Base-by-base conservation (phyloP, 2,888 invertebrate species). In the Zygaena filipendulae region DNA sequence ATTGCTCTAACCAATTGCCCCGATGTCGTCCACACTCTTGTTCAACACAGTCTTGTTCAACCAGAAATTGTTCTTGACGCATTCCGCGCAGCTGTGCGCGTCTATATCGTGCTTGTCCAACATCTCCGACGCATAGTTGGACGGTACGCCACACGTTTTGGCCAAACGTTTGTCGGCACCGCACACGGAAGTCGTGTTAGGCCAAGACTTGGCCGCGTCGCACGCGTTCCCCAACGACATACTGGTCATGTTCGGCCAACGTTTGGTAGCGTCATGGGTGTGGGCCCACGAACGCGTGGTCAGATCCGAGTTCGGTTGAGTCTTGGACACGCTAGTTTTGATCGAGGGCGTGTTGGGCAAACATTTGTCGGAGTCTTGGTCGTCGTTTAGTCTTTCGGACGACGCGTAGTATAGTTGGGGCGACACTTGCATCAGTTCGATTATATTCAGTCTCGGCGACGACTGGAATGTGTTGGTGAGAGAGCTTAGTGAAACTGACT, bases 401-500 rank as follows among this genome's bases (percentile, higher is more conserved):
- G 53, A 47, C 0, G 42, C 29, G 9, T 48, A 51, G 14, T 40
- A 14, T 5, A 30, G 49, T 2, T 43, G 35, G n/a, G n/a, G n/a
- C n/a, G n/a, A 23, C 7, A 60, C 42, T 55, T 64, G 67, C 49
- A 57, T 49, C 2, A 66, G 13, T 25, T 67, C 63, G 28, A 66
- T 66, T 27, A 60, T 48, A 10, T 66, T 61, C 0, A 35, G 3
- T 31, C 48, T 44, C 14, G 44, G 39, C 0, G 41, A 34, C 0
- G 28, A 30, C 57, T 64, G 57, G 0, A 50, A 52, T 22, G 20
- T 11, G 22, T 20, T n/a, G n/a, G n/a, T n/a, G n/a, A n/a, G n/a
- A n/a, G n/a, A n/a, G n/a, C n/a, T n/a, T n/a, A n/a, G n/a, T n/a
- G n/a, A n/a, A n/a, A n/a, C n/a, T n/a, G n/a, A n/a, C n/a, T n/a